Base-by-base conservation (phyloP, 2,888 invertebrate species). In the Rhagonycha fulva region DNA sequence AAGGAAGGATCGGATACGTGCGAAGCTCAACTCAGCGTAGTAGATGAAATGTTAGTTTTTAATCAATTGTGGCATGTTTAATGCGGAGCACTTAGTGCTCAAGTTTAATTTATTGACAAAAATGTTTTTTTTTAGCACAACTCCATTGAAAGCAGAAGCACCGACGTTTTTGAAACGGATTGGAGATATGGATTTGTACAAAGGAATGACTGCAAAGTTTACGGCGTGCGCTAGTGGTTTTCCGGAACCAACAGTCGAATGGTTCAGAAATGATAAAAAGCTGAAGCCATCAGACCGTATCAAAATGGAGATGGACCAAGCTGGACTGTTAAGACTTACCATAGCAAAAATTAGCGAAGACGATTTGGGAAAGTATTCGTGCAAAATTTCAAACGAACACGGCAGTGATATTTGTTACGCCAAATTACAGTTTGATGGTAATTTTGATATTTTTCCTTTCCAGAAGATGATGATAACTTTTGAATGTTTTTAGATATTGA, bases 181-280 rank as follows among this genome's bases (percentile, higher is more conserved):
- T 83, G 96, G 96, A 0, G 96, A 97, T 86, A 94, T 94, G 62
- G 96, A 97, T 87, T 92, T 96, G 72, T 94, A 94, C 87, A 93
- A 94, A 84, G 95, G 96, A 47, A 95, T 96, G 94, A 93, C 94
- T 63, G 96, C 95, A 72, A 96, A 96, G 88, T 96, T 97, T 87
- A 97, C 96, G n/a, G 97, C 97, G 73, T 97, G 97, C 86, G 94
- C 94, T 68, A 93, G 94, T 68, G 97, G 97, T 75, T 91, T 91
- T 75, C 97, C 97, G 0, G 96, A 96, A 74, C 97, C 97, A 0
- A 95, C 94, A 75, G 95, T 94, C 68, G 96, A 96, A 85, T 95
- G 94, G 94, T 96, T 92, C 89, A 92, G 95, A 83, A 93, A 95
- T 87, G 93, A 93, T 80, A 92, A 94, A 83, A 92, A 93, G 85